Percentiles rank a stretch among this genome's conserved stretches.
Conservation (phyloP, 2,888 invertebrate genomes). For the Dryococelus australis region DNA sequence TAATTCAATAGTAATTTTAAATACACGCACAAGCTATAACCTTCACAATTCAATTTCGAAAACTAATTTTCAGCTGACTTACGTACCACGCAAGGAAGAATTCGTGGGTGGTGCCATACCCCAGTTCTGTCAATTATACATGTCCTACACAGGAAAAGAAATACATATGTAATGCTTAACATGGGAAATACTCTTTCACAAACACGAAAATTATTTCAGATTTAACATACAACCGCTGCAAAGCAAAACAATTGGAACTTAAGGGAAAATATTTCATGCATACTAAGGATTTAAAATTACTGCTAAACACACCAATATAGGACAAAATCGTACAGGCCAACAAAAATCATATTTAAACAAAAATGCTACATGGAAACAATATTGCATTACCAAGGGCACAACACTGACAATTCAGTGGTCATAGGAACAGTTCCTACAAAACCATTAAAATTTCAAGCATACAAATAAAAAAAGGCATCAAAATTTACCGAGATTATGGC, state of each 20-base stretch:
- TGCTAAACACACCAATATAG: background rate
- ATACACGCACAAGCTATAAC: background rate
- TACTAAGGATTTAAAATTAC: background rate
- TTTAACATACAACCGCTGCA: background rate
- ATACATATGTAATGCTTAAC: conserved; percentile 3
- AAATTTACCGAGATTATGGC: background rate
- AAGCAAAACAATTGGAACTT: background rate
- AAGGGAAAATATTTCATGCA: background rate
- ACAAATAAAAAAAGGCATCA: background rate
- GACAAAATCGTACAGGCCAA: background rate
- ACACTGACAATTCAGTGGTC: background rate
- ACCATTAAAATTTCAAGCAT: background rate
- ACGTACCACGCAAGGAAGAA: background rate
- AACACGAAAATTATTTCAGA: background rate
- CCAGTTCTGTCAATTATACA: background rate
- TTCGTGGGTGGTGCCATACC: background rate
- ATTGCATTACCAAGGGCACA: background rate
- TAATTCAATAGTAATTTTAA: background rate
- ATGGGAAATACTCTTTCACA: background rate
- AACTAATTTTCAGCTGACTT: background rate
- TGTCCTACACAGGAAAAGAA: background rate
- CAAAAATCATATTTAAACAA: background rate
- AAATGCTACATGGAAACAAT: background rate
- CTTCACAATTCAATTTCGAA: background rate
- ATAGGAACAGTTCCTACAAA: background rate